Percentiles rank a stretch among this genome's conserved stretches.
phyloP scores from a whole-genome alignment of 2,888 invertebrate genomes.

The Amblyjoppa fuscipennis region DNA sequence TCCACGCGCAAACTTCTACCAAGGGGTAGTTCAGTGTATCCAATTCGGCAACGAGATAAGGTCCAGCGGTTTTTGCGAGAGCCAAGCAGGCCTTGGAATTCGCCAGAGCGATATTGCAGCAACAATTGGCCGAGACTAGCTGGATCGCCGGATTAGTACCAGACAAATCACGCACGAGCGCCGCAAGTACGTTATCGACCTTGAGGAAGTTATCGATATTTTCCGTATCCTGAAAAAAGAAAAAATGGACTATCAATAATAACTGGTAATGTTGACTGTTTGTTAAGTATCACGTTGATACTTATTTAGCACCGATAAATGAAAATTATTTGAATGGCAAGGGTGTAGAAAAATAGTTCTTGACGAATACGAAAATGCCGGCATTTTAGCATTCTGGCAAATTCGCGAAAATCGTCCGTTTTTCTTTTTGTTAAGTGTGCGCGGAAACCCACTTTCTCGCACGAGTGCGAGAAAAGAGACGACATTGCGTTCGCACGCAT shows the following conservation, averaged over 20 bases:
- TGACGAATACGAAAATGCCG: too few relatives aligned
- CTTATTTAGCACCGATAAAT: too few relatives aligned
- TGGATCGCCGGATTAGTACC: slow-evolving; percentile 86
- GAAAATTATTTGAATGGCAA: too few relatives aligned
- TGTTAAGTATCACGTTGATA: too few relatives aligned
- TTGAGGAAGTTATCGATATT: slow-evolving; percentile 83
- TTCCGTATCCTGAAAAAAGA: slow-evolving; percentile 84
- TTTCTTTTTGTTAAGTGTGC: neutral
- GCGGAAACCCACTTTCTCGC: too few relatives aligned
- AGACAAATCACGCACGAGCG: slow-evolving; percentile 86
- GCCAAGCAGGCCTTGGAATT: slow-evolving; percentile 84
- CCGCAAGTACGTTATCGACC: slow-evolving; percentile 85
- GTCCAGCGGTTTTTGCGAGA: slow-evolving; percentile 85
- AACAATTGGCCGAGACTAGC: slow-evolving; percentile 86
- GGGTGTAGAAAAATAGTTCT: too few relatives aligned
- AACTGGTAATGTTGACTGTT: neutral
- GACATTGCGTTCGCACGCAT: too few relatives aligned
- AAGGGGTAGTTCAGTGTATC: slow-evolving; percentile 81
- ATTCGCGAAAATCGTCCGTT: too few relatives aligned
- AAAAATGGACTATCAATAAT: slow-evolving; percentile 73
- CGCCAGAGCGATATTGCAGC: slow-evolving; percentile 87
- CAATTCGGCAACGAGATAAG: slow-evolving; percentile 85
- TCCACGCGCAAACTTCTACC: slow-evolving; percentile 81
- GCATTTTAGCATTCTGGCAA: too few relatives aligned
- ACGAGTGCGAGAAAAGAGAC: too few relatives aligned